Base-by-base conservation (phyloP, 2,797 vertebrate species). In the Amblyopsis hoosieri region DNA sequence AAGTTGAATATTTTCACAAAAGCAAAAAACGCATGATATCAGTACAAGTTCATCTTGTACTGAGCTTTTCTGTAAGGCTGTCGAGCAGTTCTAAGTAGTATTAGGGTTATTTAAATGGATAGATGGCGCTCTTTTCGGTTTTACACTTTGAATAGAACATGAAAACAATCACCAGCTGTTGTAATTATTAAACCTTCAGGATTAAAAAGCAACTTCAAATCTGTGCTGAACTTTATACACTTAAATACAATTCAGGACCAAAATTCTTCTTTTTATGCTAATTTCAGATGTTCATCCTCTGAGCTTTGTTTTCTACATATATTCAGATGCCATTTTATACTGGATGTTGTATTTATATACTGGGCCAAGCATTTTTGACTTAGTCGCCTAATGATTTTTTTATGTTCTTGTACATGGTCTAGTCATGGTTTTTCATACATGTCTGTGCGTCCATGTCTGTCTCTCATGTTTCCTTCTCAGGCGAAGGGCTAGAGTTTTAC, bases 401-500 rank as follows among this genome's bases (percentile, higher is more conserved):
- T 88, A 95, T 94, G 80, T 80, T 92, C 83, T 90, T 96, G 93
- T 31, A 83, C 81, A 84, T 75, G 92, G 91, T 91, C 89, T 90
- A 79, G 87, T 92, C 85, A 77, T 80, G 70, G 83, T 84, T 71
- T 79, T 84, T 80, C 65, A 70, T 78, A 76, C 71, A 79, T 93
- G 90, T 91, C 82, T 85, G 79, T 92, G 92, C 94, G 91, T 79
- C 91, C 93, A 90, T 93, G 93, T 97, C 93, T 89, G 93, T 95
- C 80, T 84, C 81, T 88, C 88, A 86, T 83, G 86, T 89, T 95
- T 98, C 96, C 96, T 99, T 97, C 97, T 95, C 96, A 93, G 95
- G 97, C 93, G 96, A 99, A 99, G 97, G 97, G 97, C 97, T 99
- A 98, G 96, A 97, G 94, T 98, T 98, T 96, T 93, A 95, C 96